A percentile compares a stretch with the other conserved stretches of the same genome.
Evolutionary conservation across 2,113 vertebrate genomes (phyloP).

Genomic region (Vombatus ursinus): DNA sequence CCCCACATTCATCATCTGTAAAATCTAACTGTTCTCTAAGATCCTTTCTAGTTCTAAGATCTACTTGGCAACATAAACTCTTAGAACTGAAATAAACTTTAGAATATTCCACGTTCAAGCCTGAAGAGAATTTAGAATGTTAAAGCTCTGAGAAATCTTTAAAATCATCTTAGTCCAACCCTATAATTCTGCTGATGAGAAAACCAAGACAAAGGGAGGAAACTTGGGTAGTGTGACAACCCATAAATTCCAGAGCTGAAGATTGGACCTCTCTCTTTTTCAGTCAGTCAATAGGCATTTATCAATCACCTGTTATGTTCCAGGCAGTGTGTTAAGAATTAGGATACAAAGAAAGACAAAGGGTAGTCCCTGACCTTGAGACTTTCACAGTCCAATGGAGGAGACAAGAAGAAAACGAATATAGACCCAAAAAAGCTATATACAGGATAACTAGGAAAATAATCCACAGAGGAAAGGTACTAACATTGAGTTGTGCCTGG

Average conservation of each 20-base stretch:
- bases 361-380: neutral
- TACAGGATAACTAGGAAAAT: neutral
- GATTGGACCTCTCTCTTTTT: neutral
- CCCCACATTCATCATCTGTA: neutral
- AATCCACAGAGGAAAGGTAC: neutral
- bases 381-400: neutral
- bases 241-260: neutral
- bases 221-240: neutral
- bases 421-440: neutral
- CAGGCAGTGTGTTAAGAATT: neutral
- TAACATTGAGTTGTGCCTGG: neutral
- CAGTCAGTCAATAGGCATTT: neutral
- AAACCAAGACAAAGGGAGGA: neutral
- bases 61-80: neutral
- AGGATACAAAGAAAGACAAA: neutral
- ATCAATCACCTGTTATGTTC: neutral
- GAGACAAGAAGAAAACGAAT: neutral
- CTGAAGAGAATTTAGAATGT: neutral
- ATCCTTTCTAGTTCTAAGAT: neutral
- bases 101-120: neutral
- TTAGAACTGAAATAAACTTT: neutral
- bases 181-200: neutral
- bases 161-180: neutral
- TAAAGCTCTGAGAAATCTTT: neutral
- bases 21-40: neutral